Conservation (phyloP, 2,888 invertebrate genomes). For the Clitarchus hookeri region DNA sequence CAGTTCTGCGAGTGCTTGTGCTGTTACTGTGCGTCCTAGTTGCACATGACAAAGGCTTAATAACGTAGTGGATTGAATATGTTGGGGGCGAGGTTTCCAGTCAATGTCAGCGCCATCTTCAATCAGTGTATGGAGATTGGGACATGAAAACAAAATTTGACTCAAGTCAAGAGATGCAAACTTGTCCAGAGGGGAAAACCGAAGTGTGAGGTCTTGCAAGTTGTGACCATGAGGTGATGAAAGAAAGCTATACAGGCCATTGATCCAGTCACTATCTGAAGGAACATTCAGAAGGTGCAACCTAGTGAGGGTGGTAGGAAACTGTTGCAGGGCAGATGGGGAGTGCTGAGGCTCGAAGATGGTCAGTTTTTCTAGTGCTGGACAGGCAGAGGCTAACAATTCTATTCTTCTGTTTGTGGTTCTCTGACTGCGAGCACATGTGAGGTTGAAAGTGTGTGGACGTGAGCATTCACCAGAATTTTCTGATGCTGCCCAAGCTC, state of each 20-base stretch:
- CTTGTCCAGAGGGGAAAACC: conserved; percentile 49
- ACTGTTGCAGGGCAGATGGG: conserved; percentile 51
- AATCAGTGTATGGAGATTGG: conserved; percentile 51
- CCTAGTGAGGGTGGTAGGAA: conserved; percentile 51
- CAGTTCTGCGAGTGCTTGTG: conserved; percentile 51
- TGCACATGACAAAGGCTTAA: conserved; percentile 50
- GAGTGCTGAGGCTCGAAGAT: conserved; percentile 54
- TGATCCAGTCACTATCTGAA: conserved; percentile 51
- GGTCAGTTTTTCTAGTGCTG: conserved; percentile 52
- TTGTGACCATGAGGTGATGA: conserved; percentile 50
- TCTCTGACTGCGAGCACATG: conserved; percentile 46
- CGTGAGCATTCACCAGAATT: conserved; percentile 44
- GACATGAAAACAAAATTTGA: conserved; percentile 50
- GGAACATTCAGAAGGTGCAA: conserved; percentile 51
- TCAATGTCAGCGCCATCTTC: conserved; percentile 52
- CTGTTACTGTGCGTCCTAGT: conserved; percentile 51
- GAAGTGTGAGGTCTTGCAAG: conserved; percentile 51
- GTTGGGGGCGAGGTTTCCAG: conserved; percentile 47
- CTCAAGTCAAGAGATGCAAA: conserved; percentile 51
- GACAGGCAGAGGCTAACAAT: conserved; percentile 53
- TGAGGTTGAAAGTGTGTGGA: conserved; percentile 46
- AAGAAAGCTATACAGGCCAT: conserved; percentile 53
- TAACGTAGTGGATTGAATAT: background rate
- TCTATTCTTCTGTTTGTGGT: conserved; percentile 52
- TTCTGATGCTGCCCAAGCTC: conserved; percentile 35